Evolutionary conservation across 1,140 invertebrate genomes (phyloP).

Genomic region (Sitobion miscanthi): DNA sequence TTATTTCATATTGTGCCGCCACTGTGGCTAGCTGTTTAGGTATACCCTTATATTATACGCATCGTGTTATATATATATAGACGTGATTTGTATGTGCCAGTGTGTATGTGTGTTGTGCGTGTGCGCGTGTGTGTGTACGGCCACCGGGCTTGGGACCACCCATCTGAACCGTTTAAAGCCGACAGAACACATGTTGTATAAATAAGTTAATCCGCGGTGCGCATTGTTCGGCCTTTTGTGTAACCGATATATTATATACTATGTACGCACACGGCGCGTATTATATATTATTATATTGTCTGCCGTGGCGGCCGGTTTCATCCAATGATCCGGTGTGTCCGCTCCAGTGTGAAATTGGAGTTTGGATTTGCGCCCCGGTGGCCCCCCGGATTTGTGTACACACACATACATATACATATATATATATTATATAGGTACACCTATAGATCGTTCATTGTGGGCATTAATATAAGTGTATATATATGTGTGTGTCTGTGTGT

Average conservation of each 20-base stretch:
- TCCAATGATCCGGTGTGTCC: constrained; percentile 55
- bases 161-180: constrained; percentile 57
- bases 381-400: constrained; percentile 3
- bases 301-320: constrained; percentile 49
- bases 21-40: background rate
- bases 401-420: too few species aligned
- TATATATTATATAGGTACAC: too few species aligned
- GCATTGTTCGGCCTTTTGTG: constrained; percentile 53
- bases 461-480: background rate
- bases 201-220: constrained; percentile 56
- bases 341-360: constrained; percentile 55
- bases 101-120: too few species aligned
- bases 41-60: too few species aligned
- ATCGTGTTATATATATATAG: background rate
- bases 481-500: background rate
- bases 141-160: constrained; percentile 56
- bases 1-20: constrained; percentile 15
- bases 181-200: constrained; percentile 55
- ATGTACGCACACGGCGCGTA: background rate
- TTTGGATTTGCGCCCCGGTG: constrained; percentile 52
- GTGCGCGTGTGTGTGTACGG: background rate
- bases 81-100: background rate
- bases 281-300: constrained; percentile 16
- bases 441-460: background rate
- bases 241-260: constrained; percentile 53